Conservation (phyloP, 2,888 invertebrate genomes). For the Acanthococcus lagerstroemiae region DNA sequence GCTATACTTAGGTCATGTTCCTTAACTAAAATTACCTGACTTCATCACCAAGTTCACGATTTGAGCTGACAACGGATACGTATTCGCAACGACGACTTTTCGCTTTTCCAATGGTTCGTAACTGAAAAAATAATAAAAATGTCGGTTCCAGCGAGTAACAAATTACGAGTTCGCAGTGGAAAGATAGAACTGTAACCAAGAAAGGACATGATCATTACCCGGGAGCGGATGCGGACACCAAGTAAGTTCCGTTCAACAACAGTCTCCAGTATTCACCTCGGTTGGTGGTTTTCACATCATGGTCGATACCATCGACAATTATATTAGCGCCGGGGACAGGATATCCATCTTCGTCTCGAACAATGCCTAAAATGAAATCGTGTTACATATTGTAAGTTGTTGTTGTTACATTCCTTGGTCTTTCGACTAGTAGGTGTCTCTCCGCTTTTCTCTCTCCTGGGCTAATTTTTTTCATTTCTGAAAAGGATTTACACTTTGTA, state of each 20-base stretch:
- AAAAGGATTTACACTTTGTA: too few species aligned
- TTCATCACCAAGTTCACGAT: constrained; percentile 25
- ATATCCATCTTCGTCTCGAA: constrained; percentile 51
- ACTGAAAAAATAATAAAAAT: constrained; percentile 23
- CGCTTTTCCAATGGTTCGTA: constrained; percentile 16
- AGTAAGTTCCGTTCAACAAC: constrained; percentile 76
- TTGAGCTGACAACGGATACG: not conserved
- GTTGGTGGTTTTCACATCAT: constrained; percentile 65
- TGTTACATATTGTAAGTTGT: too few species aligned
- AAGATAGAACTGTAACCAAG: too few species aligned
- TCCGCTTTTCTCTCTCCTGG: too few species aligned
- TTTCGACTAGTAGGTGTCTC: too few species aligned
- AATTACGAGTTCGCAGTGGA: not conserved
- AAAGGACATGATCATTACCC: too few species aligned
- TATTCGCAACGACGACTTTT: constrained; percentile 23
- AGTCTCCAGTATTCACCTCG: constrained; percentile 92
- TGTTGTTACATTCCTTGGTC: too few species aligned
- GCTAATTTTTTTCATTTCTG: too few species aligned
- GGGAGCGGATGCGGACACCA: constrained; percentile 57
- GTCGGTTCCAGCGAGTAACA: too few species aligned
- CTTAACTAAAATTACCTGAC: constrained; percentile 32
- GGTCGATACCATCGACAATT: constrained; percentile 63
- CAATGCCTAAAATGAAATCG: constrained; percentile 47
- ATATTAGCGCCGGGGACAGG: constrained; percentile 66
- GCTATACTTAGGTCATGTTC: too few species aligned